Base-by-base conservation (phyloP, 2,797 vertebrate species). In the Chromobotia macracanthus region DNA sequence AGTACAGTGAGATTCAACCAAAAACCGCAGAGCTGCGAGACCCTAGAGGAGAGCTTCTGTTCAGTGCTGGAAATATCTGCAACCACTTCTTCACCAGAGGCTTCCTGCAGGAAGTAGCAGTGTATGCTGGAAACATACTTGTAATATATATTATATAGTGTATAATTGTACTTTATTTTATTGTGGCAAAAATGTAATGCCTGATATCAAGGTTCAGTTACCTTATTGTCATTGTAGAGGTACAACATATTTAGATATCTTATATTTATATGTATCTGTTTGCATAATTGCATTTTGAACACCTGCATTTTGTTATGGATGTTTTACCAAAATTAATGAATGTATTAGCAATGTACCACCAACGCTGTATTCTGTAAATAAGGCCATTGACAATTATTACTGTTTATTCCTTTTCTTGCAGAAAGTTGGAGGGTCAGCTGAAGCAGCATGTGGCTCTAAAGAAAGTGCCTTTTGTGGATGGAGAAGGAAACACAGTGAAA, bases 1-100 rank as follows among this genome's bases (percentile, higher is more conserved):
- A 99, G 87, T 99, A 99, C 91, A 99, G 96, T 0, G 97, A 99
- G 90, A 86, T 99, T 84, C 91, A 83, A 65, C 88, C 53, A 0
- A 93, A 96, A 86, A 94, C 87, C 0, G 93, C 92, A 0, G 86
- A 90, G 73, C 93, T 88, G 28, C 89, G 77, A 0, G 86, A 84
- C 0, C 83, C 94, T 0, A 88, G 76, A 0, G 96, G 96, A 15
- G 81, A 90, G 35, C 84, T 99, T 84, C 67, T 95, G 6, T 97
- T 93, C 90, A 90, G 82, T 0, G 87, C 94, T 0, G 97, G 96
- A 82, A 99, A 96, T 85, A 98, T 98, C 90, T 99, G 97, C 90
- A 98, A 96, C 84, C 97, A 99, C 81, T 97, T 98, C 89, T 97
- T 99, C 83, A 97, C 95, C 4, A 90, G 93, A 23, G 87, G 84